phyloP scores from a whole-genome alignment of 2,888 invertebrate species.

The Conops quadrifasciatus region DNA sequence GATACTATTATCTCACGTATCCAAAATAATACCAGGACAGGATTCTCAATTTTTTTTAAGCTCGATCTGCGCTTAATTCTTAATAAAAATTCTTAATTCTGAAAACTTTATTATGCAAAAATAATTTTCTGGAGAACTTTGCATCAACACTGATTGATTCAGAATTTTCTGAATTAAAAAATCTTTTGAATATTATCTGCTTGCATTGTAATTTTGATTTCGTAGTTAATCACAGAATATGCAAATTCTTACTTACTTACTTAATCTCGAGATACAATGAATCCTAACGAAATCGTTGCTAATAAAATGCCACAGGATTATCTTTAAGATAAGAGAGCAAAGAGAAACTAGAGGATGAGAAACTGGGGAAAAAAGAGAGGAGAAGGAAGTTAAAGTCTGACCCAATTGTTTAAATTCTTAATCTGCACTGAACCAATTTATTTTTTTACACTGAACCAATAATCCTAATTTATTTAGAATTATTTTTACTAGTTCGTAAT shows the following conservation, averaged over 20 bases:
- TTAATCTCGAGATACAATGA: slow-evolving; percentile 15
- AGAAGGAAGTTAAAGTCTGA: background rate
- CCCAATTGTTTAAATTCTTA: too few species aligned
- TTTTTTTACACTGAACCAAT: too few species aligned
- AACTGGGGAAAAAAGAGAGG: too few species aligned
- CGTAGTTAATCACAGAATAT: slow-evolving; percentile 22
- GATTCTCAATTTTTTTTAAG: too few species aligned
- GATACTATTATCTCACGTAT: too few species aligned
- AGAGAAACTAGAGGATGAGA: background rate
- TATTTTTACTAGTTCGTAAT: too few species aligned
- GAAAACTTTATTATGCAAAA: background rate
- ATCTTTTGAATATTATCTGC: background rate
- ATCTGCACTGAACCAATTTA: slow-evolving; percentile 11
- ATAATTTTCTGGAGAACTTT: background rate
- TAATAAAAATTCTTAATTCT: background rate
- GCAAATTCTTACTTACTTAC: slow-evolving; percentile 17
- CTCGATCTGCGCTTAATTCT: too few species aligned
- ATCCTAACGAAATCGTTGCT: slow-evolving; percentile 28
- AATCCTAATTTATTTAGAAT: too few species aligned
- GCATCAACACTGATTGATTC: background rate
- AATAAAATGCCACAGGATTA: slow-evolving; percentile 35
- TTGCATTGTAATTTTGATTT: background rate
- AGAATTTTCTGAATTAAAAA: background rate
- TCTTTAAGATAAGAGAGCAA: background rate
- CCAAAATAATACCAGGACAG: too few species aligned